These are phyloP conservation scores for Macropis europaea DNA, from an alignment of 2,888 invertebrate species.

Conservation along the genomic window DNA sequence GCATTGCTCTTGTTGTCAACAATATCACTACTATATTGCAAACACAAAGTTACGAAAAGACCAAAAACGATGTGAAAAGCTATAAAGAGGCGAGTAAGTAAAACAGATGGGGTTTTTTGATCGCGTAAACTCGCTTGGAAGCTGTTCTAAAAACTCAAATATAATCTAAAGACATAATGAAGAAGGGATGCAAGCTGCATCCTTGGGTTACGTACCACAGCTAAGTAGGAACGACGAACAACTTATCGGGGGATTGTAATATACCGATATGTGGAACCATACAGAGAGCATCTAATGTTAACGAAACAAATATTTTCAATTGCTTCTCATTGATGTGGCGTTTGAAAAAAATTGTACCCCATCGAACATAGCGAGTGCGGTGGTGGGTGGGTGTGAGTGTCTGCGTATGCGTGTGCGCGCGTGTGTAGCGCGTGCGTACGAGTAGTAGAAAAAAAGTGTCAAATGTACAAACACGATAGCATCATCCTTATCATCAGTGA, in stretches of 20 bases:
- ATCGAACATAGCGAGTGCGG: too few species aligned
- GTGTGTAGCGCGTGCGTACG: neutral
- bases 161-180: too few species aligned
- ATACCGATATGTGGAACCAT: slow-evolving; percentile 8
- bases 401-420: neutral
- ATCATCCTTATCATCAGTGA: slow-evolving; percentile 64
- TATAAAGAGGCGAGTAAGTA: slow-evolving; percentile 32
- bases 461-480: slow-evolving; percentile 5
- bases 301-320: neutral
- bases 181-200: too few species aligned
- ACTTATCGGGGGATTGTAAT: slow-evolving; percentile 14
- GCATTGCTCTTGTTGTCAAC: slow-evolving; percentile 21
- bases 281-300: neutral
- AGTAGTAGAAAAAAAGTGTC: neutral
- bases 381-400: neutral
- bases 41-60: too few species aligned
- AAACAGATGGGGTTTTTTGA: neutral
- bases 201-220: neutral
- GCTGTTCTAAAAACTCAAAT: neutral
- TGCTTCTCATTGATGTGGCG: neutral
- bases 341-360: slow-evolving; percentile 1
- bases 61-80: too few species aligned
- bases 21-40: slow-evolving; percentile 14
- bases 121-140: neutral
- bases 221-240: neutral